These are phyloP conservation scores for Apus apus DNA, from an alignment of 2,113 vertebrate genomes.

Conservation along the genomic window DNA sequence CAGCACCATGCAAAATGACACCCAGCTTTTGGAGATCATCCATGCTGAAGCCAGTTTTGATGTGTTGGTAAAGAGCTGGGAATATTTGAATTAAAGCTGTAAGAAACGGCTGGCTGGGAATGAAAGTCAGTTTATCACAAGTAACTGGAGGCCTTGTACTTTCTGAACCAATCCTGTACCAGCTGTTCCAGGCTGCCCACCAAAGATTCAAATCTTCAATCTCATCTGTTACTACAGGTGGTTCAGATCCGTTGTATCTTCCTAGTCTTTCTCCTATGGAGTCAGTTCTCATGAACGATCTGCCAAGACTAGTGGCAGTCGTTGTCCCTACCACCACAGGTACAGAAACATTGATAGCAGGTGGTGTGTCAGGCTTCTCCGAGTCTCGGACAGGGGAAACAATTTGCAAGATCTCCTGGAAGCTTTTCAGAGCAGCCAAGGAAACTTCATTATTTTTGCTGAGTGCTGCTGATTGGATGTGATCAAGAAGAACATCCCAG, in stretches of 20 bases:
- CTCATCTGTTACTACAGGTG: conserved; percentile 84
- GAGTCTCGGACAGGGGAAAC: conserved; percentile 90
- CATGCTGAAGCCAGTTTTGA: conserved; percentile 96
- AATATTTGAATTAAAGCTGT: conserved; percentile 98
- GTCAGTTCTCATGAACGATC: conserved; percentile 89
- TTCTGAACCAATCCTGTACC: conserved; percentile 94
- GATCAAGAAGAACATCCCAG: conserved; percentile 97
- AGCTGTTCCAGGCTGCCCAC: conserved; percentile 99
- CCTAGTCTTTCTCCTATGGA: conserved; percentile 90
- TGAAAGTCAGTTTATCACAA: conserved; percentile 90
- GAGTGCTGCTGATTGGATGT: conserved; percentile 96
- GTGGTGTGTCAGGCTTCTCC: conserved; percentile 85
- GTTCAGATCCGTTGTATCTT: conserved; percentile 79
- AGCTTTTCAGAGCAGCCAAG: conserved; percentile 96
- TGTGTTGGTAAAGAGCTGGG: conserved; percentile 96
- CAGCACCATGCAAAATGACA: conserved; percentile 92
- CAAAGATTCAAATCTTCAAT: conserved; percentile 93
- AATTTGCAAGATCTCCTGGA: conserved; percentile 98
- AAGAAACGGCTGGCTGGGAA: conserved; percentile 98
- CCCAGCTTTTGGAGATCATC: conserved; percentile 94
- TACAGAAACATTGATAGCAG: conserved; percentile 86
- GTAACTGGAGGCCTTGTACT: conserved; percentile 89
- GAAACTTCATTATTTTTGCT: conserved; percentile 99
- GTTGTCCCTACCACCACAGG: conserved; percentile 87
- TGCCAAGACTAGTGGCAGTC: conserved; percentile 83